Conservation (phyloP, 2,888 invertebrate species). For the Yponomeuta cagnagella region DNA sequence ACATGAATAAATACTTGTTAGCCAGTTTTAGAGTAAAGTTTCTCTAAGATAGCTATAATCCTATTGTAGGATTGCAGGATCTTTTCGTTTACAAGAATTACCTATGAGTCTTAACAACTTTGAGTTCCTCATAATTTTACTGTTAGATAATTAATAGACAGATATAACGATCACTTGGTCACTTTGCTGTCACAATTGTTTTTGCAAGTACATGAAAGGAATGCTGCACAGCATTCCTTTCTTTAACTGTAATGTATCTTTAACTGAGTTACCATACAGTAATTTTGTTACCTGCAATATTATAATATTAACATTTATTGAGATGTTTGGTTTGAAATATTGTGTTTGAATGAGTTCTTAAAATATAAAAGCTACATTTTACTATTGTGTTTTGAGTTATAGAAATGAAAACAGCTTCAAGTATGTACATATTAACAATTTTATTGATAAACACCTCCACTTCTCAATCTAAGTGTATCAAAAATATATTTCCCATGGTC, state of each 20-base stretch:
- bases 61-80: too few species aligned
- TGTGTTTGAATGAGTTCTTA: slow-evolving; percentile 25
- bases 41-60: too few species aligned
- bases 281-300: slow-evolving; percentile 35
- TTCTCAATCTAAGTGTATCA: slow-evolving; percentile 54
- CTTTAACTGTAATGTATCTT: too few species aligned
- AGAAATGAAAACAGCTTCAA: not conserved
- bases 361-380: slow-evolving; percentile 22
- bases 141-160: slow-evolving; percentile 11
- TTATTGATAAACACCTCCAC: slow-evolving; percentile 28
- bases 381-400: slow-evolving; percentile 15
- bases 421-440: not conserved
- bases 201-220: too few species aligned
- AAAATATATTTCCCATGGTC: slow-evolving; percentile 58
- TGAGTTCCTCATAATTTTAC: slow-evolving; percentile 10
- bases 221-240: too few species aligned
- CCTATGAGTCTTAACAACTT: not conserved
- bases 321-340: slow-evolving; percentile 28
- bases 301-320: slow-evolving; percentile 21
- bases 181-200: slow-evolving; percentile 12
- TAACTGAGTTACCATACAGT: slow-evolving; percentile 35
- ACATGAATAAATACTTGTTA: too few species aligned
- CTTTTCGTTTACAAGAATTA: too few species aligned
- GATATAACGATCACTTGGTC: slow-evolving; percentile 11
- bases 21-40: too few species aligned